Percentiles rank a stretch among this genome's conserved stretches.
phyloP scores from a whole-genome alignment of 2,113 vertebrate species.

The Chaenocephalus aceratus region DNA sequence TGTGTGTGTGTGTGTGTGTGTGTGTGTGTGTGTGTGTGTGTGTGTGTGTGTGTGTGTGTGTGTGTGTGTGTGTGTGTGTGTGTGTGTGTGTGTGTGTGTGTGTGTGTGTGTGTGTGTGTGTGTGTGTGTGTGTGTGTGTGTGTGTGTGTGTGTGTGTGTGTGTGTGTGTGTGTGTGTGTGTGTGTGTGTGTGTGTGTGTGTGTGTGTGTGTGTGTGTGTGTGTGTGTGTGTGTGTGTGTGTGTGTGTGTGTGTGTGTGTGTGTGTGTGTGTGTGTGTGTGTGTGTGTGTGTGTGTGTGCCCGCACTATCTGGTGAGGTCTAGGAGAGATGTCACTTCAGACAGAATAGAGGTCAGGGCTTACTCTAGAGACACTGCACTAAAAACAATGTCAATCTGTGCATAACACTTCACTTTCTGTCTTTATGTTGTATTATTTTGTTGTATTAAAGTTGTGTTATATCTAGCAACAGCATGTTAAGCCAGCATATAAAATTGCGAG shows the following conservation, averaged over 20 bases:
- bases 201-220: too few relatives aligned
- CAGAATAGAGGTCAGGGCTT: conserved; percentile 78
- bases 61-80: too few relatives aligned
- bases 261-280: not conserved
- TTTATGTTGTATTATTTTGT: not conserved
- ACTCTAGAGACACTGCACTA: conserved; percentile 55
- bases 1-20: conserved; percentile 14
- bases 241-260: too few relatives aligned
- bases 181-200: too few relatives aligned
- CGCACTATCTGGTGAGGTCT: conserved; percentile 70
- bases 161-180: too few relatives aligned
- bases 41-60: conserved; percentile 7
- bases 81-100: too few relatives aligned
- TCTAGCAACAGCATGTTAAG: not conserved
- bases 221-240: too few relatives aligned
- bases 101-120: too few relatives aligned
- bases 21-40: not conserved
- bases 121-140: too few relatives aligned
- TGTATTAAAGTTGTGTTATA: not conserved
- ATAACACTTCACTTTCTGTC: not conserved
- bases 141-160: too few relatives aligned
- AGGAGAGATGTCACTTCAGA: conserved; percentile 74
- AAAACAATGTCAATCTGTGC: conserved; percentile 53
- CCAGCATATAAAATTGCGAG: not conserved
- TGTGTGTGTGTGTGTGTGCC: conserved; percentile 61